Evolutionary conservation across 2,888 invertebrate genomes (phyloP).

Genomic region (Dicranocentrus wangi): DNA sequence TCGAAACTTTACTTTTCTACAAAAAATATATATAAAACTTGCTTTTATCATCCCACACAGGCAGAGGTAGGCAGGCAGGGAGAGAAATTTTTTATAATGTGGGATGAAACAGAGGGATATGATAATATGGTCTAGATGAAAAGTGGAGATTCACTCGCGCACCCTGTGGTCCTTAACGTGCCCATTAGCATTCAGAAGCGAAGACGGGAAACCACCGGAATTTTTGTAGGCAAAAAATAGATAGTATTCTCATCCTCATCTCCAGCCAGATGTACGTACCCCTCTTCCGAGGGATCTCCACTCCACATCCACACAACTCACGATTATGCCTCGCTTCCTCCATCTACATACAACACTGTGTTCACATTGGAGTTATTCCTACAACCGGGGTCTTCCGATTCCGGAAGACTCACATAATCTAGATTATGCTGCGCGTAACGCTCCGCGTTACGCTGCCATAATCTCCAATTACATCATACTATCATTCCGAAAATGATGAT

Average conservation of each 20-base stretch:
- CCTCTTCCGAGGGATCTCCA: conserved; percentile 9
- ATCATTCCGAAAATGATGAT: too few relatives aligned
- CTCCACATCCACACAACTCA: conserved; percentile 24
- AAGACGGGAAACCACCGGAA: conserved; percentile 51
- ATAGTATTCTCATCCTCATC: conserved; percentile 48
- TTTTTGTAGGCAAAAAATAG: too few relatives aligned
- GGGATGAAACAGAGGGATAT: not conserved
- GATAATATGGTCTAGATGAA: too few relatives aligned
- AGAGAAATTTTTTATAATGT: not conserved
- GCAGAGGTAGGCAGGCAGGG: not conserved
- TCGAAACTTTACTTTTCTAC: conserved; percentile 35
- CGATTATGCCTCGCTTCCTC: conserved; percentile 28
- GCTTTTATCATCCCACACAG: conserved; percentile 22
- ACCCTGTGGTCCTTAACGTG: conserved; percentile 63
- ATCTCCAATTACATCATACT: conserved; percentile 22
- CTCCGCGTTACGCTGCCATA: not conserved
- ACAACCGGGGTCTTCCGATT: too few relatives aligned
- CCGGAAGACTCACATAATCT: not conserved
- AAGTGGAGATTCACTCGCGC: conserved; percentile 57
- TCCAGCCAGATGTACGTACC: too few relatives aligned
- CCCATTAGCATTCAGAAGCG: conserved; percentile 63
- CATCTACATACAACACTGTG: too few relatives aligned
- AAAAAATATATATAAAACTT: conserved; percentile 49
- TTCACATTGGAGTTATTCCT: too few relatives aligned
- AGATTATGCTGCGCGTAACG: too few relatives aligned